phyloP scores from a whole-genome alignment of 2,797 vertebrate genomes.

The Capromys pilorides region DNA sequence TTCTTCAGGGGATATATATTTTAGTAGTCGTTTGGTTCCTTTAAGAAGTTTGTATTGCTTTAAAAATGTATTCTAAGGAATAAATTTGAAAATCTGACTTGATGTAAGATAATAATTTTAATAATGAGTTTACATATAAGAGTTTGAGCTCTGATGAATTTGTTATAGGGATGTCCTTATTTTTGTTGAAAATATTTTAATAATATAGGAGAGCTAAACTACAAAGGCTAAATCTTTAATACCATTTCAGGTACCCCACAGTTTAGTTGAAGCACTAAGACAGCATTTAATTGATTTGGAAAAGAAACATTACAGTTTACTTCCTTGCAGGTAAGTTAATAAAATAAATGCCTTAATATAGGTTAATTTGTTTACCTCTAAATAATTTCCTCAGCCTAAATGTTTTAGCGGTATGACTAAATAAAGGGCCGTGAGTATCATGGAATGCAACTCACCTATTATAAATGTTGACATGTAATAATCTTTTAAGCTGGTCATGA shows the following conservation, averaged over 20 bases:
- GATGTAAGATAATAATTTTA: constrained; percentile 24
- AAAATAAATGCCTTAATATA: background rate
- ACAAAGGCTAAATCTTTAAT: constrained; percentile 62
- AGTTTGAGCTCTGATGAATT: constrained; percentile 30
- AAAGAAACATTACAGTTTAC: constrained; percentile 93
- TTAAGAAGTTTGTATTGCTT: background rate
- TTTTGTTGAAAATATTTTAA: constrained; percentile 42
- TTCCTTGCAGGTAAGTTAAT: constrained; percentile 91
- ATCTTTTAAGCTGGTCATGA: background rate
- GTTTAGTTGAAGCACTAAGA: constrained; percentile 95
- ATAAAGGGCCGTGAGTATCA: constrained; percentile 32
- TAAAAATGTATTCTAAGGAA: background rate
- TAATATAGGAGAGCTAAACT: constrained; percentile 13
- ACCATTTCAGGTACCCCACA: constrained; percentile 91
- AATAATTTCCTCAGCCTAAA: constrained; percentile 6
- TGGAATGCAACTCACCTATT: constrained; percentile 14
- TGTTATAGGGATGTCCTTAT: constrained; percentile 2
- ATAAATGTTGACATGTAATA: background rate
- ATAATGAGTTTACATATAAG: constrained; percentile 35
- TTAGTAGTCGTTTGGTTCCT: background rate
- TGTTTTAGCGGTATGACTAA: constrained; percentile 15
- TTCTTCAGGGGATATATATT: background rate
- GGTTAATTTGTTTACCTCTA: constrained; percentile 20
- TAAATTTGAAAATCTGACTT: constrained; percentile 46
- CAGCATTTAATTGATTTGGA: constrained; percentile 97